Base-by-base conservation (phyloP, 2,113 vertebrate genomes). In the Leptocoma aspasia region DNA sequence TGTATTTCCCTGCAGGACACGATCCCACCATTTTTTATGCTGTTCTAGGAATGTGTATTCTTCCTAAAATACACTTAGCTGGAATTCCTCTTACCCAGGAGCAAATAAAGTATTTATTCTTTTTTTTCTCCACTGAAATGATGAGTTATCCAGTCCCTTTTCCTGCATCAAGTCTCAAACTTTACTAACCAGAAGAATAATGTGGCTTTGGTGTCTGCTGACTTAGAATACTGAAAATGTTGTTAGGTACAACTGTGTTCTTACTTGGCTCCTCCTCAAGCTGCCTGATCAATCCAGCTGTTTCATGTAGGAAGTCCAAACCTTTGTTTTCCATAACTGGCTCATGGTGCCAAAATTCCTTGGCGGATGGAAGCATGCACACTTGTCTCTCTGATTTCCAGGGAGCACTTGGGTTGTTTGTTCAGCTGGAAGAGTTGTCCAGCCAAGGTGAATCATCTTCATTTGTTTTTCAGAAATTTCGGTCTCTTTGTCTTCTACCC, bases 371-470 rank as follows among this genome's bases (percentile, higher is more conserved):
- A 17, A 80, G 53, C 37, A 4, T 3, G 11, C 14, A 9, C 26
- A 0, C 60, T 82, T 61, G 30, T 50, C 84, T 82, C 75, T 63
- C 49, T 22, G 21, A 31, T 88, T 84, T 61, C 82, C 68, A 53
- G 79, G 60, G 39, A 50, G n/a, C 37, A 14, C 4, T 53, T 13
- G 28, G 23, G 10, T 83, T 89, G 85, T 86, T 95, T 96, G 63
- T 93, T 80, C 94, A 95, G 93, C 93, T 89, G 92, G 37, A 31
- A 56, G 59, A 31, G 5, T 41, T 37, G 26, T 47, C 57, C 80
- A 79, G 63, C 79, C 13, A 33, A 69, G 53, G 66, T 41, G 86
- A 95, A 90, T 95, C 69, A 66, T 78, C 70, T 82, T 44, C 35
- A 9, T 54, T 39, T 65, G 65, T 57, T 89, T 44, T 56, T 52